These are phyloP conservation scores for Bombylius discolor DNA, from an alignment of 2,888 invertebrate genomes.

Conservation along the genomic window DNA sequence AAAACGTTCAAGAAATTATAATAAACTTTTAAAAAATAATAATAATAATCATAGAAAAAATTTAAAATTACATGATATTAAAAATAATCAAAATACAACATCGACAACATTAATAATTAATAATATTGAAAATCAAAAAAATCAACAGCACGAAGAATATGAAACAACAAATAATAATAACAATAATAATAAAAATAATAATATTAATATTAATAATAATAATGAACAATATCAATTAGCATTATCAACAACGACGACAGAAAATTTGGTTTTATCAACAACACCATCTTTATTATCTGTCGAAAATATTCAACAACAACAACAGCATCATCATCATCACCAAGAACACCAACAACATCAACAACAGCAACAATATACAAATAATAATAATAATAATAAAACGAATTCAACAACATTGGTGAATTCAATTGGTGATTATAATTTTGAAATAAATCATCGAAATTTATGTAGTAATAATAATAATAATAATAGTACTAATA, in stretches of 20 bases:
- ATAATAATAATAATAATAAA: background rate
- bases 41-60: constrained; percentile 10
- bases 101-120: background rate
- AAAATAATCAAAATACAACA: background rate
- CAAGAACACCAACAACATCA: constrained; percentile 3
- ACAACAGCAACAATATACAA: constrained; percentile 1
- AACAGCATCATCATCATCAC: constrained; percentile 31
- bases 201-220: constrained; percentile 11
- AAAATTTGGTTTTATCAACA: too few relatives aligned
- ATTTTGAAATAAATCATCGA: background rate
- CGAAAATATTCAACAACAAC: constrained; percentile 39
- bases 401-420: background rate
- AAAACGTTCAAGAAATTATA: constrained; percentile 17
- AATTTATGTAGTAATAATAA: background rate
- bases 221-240: constrained; percentile 16
- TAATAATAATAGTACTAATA: constrained; percentile 5
- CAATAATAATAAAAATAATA: constrained; percentile 9
- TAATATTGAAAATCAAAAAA: constrained; percentile 1
- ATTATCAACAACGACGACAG: constrained; percentile 25
- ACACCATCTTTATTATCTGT: too few relatives aligned
- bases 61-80: background rate
- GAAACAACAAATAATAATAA: constrained; percentile 3
- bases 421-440: background rate
- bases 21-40: constrained; percentile 9
- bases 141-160: constrained; percentile 2